Base-by-base conservation (phyloP, 2,797 vertebrate genomes). In the Hippocampus kuda region DNA sequence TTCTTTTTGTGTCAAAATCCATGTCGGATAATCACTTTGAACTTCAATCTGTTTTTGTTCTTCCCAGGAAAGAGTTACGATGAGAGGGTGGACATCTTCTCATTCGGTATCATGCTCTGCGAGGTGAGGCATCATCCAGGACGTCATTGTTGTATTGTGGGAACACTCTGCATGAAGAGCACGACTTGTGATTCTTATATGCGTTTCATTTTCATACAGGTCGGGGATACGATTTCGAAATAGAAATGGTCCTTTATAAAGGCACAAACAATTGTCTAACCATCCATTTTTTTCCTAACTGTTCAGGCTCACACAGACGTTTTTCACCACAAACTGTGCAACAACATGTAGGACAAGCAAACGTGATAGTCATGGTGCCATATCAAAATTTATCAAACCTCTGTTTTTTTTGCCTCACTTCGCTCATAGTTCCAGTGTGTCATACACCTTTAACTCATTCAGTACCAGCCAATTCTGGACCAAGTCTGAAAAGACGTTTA, bases 31-130 rank as follows among this genome's bases (percentile, higher is more conserved):
- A 24, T 13, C 11, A 24, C 9, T 63, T 20, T 51, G 2, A 70
- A 48, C 61, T 65, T 30, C 6, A 8, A 26, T 3, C 16, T 70
- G 27, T 74, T 38, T 68, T 64, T 71, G 41, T 69, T 44, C 30
- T 64, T 62, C 12, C 22, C 85, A 99, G 97, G 97, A 56, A 94
- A 93, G 81, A 95, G 94, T 88, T 99, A 99, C 0, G 97, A 99
- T 22, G 97, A 99, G 86, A 94, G 93, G 80, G 97, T 99, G 70
- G 97, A 99, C 73, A 93, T 99, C 83, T 99, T 99, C 81, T 99
- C 97, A 75, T 99, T 98, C 0, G 97, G 97, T n/a, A 99, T 99
- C 22, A 94, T 99, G 86, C 89, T 98, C 11, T 98, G 97, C 0
- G 97, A 99, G 94, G 97, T 94, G 87, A 92, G 94, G 77, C 48